phyloP scores from a whole-genome alignment of 2,888 invertebrate species.

The Spisula solida region DNA sequence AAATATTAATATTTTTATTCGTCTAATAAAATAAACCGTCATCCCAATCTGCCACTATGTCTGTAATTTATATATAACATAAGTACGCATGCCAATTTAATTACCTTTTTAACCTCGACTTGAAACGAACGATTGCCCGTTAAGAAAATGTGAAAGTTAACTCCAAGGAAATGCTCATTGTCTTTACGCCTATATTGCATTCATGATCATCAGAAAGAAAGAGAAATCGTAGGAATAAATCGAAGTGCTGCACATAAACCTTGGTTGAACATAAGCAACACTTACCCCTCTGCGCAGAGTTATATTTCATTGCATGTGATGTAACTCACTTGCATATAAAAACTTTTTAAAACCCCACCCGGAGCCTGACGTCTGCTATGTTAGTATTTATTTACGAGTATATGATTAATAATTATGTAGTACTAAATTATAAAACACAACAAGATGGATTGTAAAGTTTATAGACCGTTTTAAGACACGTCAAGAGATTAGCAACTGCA shows the following conservation, averaged over 20 bases:
- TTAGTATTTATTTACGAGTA: background rate
- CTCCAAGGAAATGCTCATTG: background rate
- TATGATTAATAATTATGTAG: too few relatives aligned
- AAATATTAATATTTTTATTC: slow-evolving; percentile 50
- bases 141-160: background rate
- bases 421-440: too few relatives aligned
- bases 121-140: background rate
- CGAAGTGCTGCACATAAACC: background rate
- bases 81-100: slow-evolving; percentile 33
- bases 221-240: background rate
- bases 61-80: slow-evolving; percentile 24
- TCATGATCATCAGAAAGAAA: background rate
- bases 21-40: slow-evolving; percentile 42
- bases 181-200: background rate
- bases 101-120: slow-evolving; percentile 29
- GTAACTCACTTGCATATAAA: background rate
- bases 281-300: background rate
- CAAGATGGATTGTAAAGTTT: too few relatives aligned
- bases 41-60: background rate
- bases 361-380: background rate
- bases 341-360: background rate
- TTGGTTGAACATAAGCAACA: background rate
- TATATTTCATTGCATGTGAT: background rate
- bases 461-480: too few relatives aligned
- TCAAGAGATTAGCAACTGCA: too few relatives aligned